Evolutionary conservation across 2,888 invertebrate species (phyloP).

Genomic region (Flexamia atlantica): DNA sequence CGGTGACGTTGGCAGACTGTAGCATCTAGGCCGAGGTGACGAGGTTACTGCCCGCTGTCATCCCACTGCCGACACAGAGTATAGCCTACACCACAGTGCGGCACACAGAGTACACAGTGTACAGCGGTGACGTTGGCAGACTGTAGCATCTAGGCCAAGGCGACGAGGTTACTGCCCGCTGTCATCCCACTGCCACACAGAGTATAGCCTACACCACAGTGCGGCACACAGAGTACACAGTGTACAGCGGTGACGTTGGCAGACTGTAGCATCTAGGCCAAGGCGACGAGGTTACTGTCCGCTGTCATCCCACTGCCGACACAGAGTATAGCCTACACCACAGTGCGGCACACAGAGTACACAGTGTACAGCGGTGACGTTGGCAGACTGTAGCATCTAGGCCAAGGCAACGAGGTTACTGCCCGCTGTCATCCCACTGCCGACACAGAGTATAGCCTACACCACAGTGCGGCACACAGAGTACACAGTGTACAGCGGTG

Average conservation of each 20-base stretch:
- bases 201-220: too few species aligned
- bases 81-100: neutral
- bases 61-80: too few species aligned
- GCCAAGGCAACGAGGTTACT: slow-evolving; percentile 12
- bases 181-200: neutral
- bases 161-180: neutral
- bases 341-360: too few species aligned
- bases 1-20: neutral
- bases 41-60: slow-evolving; percentile 11
- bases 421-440: too few species aligned
- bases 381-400: slow-evolving; percentile 10
- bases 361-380: neutral
- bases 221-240: neutral
- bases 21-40: slow-evolving; percentile 19
- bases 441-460: neutral
- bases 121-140: neutral
- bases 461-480: neutral
- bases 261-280: slow-evolving; percentile 7
- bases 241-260: neutral
- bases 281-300: slow-evolving; percentile 9
- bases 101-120: neutral
- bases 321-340: too few species aligned
- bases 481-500: neutral
- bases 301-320: too few species aligned
- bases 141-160: slow-evolving; percentile 28